A percentile compares a stretch with the other conserved stretches of the same genome.
phyloP scores from a whole-genome alignment of 2,113 vertebrate genomes.

The Daubentonia madagascariensis region DNA sequence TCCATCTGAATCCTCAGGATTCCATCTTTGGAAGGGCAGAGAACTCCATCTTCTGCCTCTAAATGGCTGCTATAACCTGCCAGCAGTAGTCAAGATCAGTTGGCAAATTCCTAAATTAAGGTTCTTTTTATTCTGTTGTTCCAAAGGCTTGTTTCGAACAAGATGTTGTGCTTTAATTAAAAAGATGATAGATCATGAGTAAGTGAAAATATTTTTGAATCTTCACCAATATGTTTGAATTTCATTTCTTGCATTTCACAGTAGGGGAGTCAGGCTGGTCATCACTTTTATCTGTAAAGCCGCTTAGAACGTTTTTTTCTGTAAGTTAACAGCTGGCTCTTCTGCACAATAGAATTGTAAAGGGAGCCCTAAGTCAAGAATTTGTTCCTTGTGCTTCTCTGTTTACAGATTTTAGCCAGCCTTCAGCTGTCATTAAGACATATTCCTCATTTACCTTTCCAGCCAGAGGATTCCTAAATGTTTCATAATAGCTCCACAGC shows the following conservation, averaged over 20 bases:
- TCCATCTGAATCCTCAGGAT: neutral
- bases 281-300: neutral
- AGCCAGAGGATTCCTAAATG: slow-evolving; percentile 37
- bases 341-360: neutral
- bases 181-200: slow-evolving; percentile 16
- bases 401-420: neutral
- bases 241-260: slow-evolving; percentile 5
- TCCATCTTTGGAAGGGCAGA: neutral
- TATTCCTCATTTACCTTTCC: slow-evolving; percentile 48
- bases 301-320: neutral
- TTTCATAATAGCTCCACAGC: slow-evolving; percentile 50
- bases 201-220: slow-evolving; percentile 50
- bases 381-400: neutral
- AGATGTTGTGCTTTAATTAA: slow-evolving; percentile 44
- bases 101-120: slow-evolving; percentile 24
- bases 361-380: neutral
- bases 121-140: slow-evolving; percentile 35
- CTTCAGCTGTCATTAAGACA: slow-evolving; percentile 12
- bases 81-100: neutral
- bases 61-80: neutral
- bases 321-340: neutral
- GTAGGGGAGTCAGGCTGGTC: neutral
- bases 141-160: slow-evolving; percentile 42
- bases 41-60: neutral
- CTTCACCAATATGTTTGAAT: slow-evolving; percentile 26